These are phyloP conservation scores for Meloidogyne hapla DNA, from an alignment of 1,140 invertebrate genomes.

Conservation along the genomic window DNA sequence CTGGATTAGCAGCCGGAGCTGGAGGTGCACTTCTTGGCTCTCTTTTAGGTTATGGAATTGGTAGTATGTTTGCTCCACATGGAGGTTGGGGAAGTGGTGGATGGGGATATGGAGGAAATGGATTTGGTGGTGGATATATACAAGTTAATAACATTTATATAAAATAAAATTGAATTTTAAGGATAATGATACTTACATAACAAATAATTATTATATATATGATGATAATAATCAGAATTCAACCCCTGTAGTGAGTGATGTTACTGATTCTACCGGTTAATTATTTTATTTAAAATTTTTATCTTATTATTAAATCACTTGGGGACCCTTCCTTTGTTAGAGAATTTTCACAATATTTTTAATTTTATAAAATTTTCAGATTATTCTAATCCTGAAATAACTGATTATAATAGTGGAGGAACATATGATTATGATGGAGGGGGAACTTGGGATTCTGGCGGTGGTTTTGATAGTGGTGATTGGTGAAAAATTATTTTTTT, in stretches of 20 bases:
- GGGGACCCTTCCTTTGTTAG: too few relatives aligned
- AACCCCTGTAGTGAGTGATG: background rate
- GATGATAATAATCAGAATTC: slow-evolving; percentile 31
- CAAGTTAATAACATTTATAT: background rate
- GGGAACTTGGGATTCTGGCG: slow-evolving; percentile 22
- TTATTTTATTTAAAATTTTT: background rate
- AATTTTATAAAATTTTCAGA: slow-evolving; percentile 27
- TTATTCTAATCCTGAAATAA: slow-evolving; percentile 13
- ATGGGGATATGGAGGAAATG: slow-evolving; percentile 27
- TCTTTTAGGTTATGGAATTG: slow-evolving; percentile 48
- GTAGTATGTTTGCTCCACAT: slow-evolving; percentile 47
- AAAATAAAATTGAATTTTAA: slow-evolving; percentile 18
- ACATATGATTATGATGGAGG: slow-evolving; percentile 27
- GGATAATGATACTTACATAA: slow-evolving; percentile 50
- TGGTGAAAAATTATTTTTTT: background rate
- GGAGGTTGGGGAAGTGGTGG: slow-evolving; percentile 39
- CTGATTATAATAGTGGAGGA: slow-evolving; percentile 15
- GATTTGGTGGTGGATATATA: slow-evolving; percentile 40
- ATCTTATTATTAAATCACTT: background rate
- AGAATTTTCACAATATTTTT: too few relatives aligned
- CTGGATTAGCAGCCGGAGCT: slow-evolving; percentile 18
- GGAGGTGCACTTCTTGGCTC: slow-evolving; percentile 33
- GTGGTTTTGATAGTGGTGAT: background rate
- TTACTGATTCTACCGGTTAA: background rate
- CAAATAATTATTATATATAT: slow-evolving; percentile 49